Evolutionary conservation across 2,113 vertebrate genomes (phyloP).

Genomic region (Chaetorhynchus papuensis): DNA sequence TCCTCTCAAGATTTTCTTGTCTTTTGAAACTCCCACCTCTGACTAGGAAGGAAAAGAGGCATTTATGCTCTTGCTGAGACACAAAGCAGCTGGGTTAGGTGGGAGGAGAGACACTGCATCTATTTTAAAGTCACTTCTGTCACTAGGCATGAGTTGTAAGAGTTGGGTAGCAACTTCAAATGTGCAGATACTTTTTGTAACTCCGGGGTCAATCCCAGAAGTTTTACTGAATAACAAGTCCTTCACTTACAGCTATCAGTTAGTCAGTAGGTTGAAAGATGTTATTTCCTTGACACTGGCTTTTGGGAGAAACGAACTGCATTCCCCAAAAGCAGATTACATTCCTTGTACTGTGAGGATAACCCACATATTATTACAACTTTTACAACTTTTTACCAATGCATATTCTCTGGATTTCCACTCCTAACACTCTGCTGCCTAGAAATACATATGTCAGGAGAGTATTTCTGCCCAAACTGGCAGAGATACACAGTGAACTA

Average conservation of each 20-base stretch:
- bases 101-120: constrained; percentile 6
- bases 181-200: background rate
- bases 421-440: background rate
- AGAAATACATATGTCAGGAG: background rate
- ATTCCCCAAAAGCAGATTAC: background rate
- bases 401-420: background rate
- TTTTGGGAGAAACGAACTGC: background rate
- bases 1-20: constrained; percentile 34
- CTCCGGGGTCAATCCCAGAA: background rate
- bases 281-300: background rate
- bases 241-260: background rate
- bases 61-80: constrained; percentile 48
- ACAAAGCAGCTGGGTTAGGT: constrained; percentile 39
- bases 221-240: background rate
- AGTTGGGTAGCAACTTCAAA: background rate
- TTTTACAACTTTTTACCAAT: background rate
- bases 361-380: background rate
- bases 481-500: background rate
- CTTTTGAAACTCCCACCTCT: constrained; percentile 52
- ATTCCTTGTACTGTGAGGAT: background rate
- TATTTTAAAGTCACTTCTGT: constrained; percentile 30
- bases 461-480: background rate
- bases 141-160: background rate
- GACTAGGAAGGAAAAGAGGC: constrained; percentile 35
- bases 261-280: background rate